Conservation (phyloP, 2,888 invertebrate genomes). For the Acheta domesticus region DNA sequence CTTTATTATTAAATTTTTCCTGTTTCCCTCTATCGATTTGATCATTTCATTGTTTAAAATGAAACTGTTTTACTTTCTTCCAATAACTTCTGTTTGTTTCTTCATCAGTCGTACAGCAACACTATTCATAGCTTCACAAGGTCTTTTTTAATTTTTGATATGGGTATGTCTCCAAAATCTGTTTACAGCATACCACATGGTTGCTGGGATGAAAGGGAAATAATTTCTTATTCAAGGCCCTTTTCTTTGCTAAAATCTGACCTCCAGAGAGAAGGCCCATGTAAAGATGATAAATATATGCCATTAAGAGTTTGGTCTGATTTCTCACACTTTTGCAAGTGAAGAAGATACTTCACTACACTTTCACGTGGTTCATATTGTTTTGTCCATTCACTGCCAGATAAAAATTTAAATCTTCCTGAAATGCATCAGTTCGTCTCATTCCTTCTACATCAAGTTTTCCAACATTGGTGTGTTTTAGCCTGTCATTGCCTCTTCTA, state of each 20-base stretch:
- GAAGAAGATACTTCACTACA: conserved; percentile 64
- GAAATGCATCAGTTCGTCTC: conserved; percentile 66
- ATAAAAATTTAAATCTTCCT: conserved; percentile 65
- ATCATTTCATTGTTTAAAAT: conserved; percentile 69
- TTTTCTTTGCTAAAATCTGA: conserved; percentile 69
- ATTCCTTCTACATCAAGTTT: conserved; percentile 51
- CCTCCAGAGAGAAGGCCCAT: conserved; percentile 76
- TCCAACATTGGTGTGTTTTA: conserved; percentile 49
- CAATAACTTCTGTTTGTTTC: conserved; percentile 62
- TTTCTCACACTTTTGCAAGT: conserved; percentile 60
- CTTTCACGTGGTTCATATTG: conserved; percentile 52
- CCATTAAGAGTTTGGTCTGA: conserved; percentile 63
- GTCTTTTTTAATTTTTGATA: conserved; percentile 62
- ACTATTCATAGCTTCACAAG: conserved; percentile 63
- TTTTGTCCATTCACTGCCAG: conserved; percentile 57
- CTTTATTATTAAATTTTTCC: conserved; percentile 55
- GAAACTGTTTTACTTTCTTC: conserved; percentile 71
- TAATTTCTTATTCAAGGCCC: conserved; percentile 49
- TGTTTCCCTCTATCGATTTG: conserved; percentile 64
- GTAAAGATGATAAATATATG: conserved; percentile 75
- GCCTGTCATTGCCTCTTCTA: conserved; percentile 62
- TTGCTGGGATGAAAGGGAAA: conserved; percentile 40
- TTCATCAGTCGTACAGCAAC: conserved; percentile 62
- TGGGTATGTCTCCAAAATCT: conserved; percentile 58
- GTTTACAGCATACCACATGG: conserved; percentile 56